Evolutionary conservation across 2,797 vertebrate genomes (phyloP).

Genomic region (Oceanodroma leucorhoa): DNA sequence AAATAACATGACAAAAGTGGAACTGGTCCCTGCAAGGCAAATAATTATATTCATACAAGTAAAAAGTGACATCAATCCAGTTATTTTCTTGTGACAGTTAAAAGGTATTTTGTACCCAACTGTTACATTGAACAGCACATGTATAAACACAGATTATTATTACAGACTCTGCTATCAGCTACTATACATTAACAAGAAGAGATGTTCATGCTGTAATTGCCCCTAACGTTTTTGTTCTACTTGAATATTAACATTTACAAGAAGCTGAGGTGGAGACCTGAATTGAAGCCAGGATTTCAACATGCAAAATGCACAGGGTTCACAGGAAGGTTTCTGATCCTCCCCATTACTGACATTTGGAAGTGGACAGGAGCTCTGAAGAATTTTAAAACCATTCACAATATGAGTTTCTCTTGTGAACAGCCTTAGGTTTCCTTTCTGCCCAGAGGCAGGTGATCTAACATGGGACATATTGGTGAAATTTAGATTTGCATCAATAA

Average conservation of each 20-base stretch:
- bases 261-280: conserved; percentile 17
- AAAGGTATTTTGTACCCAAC: conserved; percentile 34
- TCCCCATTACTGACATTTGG: not conserved
- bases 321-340: not conserved
- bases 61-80: conserved; percentile 32
- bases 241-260: conserved; percentile 41
- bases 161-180: conserved; percentile 52
- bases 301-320: not conserved
- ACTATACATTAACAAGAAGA: conserved; percentile 46
- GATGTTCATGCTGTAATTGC: conserved; percentile 57
- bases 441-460: not conserved
- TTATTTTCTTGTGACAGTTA: conserved; percentile 27
- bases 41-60: conserved; percentile 4
- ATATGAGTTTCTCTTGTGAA: not conserved
- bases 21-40: conserved; percentile 55
- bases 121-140: conserved; percentile 32
- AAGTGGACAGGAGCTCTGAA: not conserved
- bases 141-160: conserved; percentile 47
- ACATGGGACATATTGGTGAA: not conserved
- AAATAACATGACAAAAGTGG: conserved; percentile 25
- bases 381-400: not conserved
- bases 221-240: conserved; percentile 26
- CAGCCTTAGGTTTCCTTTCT: not conserved
- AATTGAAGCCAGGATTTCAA: not conserved
- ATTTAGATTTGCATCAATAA: not conserved